Base-by-base conservation (phyloP, 2,113 vertebrate species). In the Microtus ochrogaster region DNA sequence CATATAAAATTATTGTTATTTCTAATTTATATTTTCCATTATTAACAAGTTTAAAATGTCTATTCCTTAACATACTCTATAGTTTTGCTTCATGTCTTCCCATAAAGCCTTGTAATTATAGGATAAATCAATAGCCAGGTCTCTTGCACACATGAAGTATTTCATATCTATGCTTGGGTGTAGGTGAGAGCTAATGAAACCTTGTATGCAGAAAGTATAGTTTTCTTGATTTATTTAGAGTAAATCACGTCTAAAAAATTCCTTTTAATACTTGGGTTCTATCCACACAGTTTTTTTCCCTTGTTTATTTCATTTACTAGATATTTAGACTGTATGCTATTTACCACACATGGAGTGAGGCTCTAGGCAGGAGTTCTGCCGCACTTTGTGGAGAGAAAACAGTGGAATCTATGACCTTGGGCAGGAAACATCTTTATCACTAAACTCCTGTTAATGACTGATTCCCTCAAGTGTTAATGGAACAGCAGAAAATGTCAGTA, bases 1-100 rank as follows among this genome's bases (percentile, higher is more conserved):
- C 49, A 6, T 52, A 41, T 65, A 44, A 70, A 58, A 66, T 33
- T 52, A n/a, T 79, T 74, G 19, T 77, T 58, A 68, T 58, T 88
- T 49, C 65, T 49, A 22, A 49, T 88, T 78, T 96, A 76, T 55
- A 14, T 61, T 96, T 89, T 61, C 33, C 7, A 84, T 79, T 84
- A 76, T 58, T 88, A 88, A 24, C 1, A 58, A n/a, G 17, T 92
- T 92, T 94, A 28, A 93, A 63, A 74, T 47, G 10, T 47, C 63
- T 41, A 36, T 76, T 92, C 5, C 22, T 96, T 92, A 85, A 58
- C 52, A 84, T n/a, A 5, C 39, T 94, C 7, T 22, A 5, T 65
- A 90, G 78, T 44, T 82, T 83, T 92, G 85, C 58, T 89, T 76
- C 77, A 10, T 28, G 9, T 63, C 41, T 74, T 88, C 30, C 19